Percentiles rank a stretch among this genome's conserved stretches.
phyloP scores from a whole-genome alignment of 2,113 vertebrate species.

The Lota lota region DNA sequence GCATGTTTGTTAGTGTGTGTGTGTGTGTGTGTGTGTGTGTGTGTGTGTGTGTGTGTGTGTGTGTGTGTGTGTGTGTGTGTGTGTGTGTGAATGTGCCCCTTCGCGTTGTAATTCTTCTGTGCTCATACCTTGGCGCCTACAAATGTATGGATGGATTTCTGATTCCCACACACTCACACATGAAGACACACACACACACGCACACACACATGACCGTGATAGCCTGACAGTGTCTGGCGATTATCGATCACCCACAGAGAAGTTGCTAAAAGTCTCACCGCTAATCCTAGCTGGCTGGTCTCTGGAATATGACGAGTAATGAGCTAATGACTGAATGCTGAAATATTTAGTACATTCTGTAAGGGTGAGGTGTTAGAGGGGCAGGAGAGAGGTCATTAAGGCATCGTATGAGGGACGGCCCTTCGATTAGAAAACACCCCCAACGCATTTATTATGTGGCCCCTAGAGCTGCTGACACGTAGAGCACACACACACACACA shows the following conservation, averaged over 20 bases:
- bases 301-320: conserved; percentile 75
- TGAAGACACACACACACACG: conserved; percentile 36
- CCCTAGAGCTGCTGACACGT: conserved; percentile 28
- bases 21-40: too few relatives aligned
- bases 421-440: conserved; percentile 68
- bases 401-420: conserved; percentile 59
- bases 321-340: conserved; percentile 74
- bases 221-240: conserved; percentile 64
- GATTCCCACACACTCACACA: conserved; percentile 18
- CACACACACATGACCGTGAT: conserved; percentile 35
- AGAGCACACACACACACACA: conserved; percentile 32
- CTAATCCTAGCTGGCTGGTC: conserved; percentile 64
- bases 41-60: background rate
- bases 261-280: conserved; percentile 69
- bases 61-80: background rate
- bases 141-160: background rate
- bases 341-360: conserved; percentile 78
- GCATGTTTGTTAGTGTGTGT: too few relatives aligned
- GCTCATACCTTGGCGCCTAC: too few relatives aligned
- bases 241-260: conserved; percentile 73
- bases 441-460: conserved; percentile 43
- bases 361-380: conserved; percentile 62
- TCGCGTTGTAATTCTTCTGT: conserved; percentile 23
- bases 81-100: conserved; percentile 15
- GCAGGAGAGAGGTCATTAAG: conserved; percentile 59